Percentiles rank a stretch among this genome's conserved stretches.
phyloP scores from a whole-genome alignment of 2,888 invertebrate species.

The Ditylenchus weischeri region DNA sequence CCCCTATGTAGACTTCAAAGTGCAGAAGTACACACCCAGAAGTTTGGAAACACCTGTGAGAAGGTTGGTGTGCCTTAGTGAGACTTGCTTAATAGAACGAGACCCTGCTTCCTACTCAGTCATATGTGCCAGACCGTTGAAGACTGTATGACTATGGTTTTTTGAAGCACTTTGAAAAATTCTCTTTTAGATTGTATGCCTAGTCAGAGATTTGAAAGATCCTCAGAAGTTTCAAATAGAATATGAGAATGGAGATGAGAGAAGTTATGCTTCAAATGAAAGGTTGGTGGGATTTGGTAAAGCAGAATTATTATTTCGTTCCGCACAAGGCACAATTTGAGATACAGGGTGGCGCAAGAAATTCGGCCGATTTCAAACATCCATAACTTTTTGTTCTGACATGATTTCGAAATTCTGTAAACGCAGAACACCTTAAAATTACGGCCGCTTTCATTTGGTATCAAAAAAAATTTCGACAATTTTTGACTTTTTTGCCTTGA shows the following conservation, averaged over 20 bases:
- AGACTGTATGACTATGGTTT: constrained; percentile 60
- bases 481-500: too few relatives aligned
- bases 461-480: too few relatives aligned
- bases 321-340: too few relatives aligned
- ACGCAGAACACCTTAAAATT: too few relatives aligned
- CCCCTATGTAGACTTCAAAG: constrained; percentile 89
- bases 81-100: constrained; percentile 88
- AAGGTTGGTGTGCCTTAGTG: constrained; percentile 86
- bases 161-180: constrained; percentile 16
- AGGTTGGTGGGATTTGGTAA: constrained; percentile 64
- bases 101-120: constrained; percentile 94
- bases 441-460: too few relatives aligned
- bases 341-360: too few relatives aligned
- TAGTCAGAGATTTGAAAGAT: constrained; percentile 82
- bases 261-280: constrained; percentile 86
- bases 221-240: constrained; percentile 90
- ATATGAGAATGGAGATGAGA: constrained; percentile 82
- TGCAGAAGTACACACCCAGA: constrained; percentile 82
- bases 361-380: too few relatives aligned
- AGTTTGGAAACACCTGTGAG: constrained; percentile 71
- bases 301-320: too few relatives aligned
- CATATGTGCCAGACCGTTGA: constrained; percentile 71
- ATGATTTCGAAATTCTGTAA: too few relatives aligned
- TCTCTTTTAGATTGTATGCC: constrained; percentile 75
- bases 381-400: too few relatives aligned